Evolutionary conservation across 2,113 vertebrate genomes (phyloP).

Genomic region (Rhabdomys dilectus): DNA sequence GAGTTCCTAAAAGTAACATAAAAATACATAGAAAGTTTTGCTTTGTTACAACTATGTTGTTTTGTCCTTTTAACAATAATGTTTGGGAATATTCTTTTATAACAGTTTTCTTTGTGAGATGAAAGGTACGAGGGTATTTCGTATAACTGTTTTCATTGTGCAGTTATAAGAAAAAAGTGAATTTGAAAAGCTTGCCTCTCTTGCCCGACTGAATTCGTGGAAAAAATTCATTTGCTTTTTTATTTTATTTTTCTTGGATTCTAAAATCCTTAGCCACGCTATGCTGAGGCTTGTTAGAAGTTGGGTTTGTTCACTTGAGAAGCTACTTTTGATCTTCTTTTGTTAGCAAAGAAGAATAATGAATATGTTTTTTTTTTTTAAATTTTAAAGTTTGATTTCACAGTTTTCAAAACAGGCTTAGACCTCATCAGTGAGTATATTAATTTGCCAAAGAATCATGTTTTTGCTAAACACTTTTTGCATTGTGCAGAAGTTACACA

Average conservation of each 20-base stretch:
- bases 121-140: neutral
- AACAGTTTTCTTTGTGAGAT: neutral
- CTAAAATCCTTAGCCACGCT: slow-evolving; percentile 23
- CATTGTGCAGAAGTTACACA: neutral
- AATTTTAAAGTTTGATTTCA: slow-evolving; percentile 42
- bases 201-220: slow-evolving; percentile 44
- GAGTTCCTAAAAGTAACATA: neutral
- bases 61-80: neutral
- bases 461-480: neutral
- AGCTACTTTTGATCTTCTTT: slow-evolving; percentile 47
- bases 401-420: slow-evolving; percentile 40
- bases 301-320: slow-evolving; percentile 48
- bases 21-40: slow-evolving; percentile 27
- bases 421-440: neutral
- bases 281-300: slow-evolving; percentile 48
- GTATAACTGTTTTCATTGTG: neutral
- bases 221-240: slow-evolving; percentile 31
- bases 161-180: neutral
- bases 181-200: slow-evolving; percentile 28
- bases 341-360: slow-evolving; percentile 44
- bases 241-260: neutral
- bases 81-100: neutral
- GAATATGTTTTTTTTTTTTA: slow-evolving; percentile 9
- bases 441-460: neutral
- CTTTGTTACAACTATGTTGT: slow-evolving; percentile 12